Conservation (phyloP, 1,140 invertebrate species). For the Drosophila lowei region DNA sequence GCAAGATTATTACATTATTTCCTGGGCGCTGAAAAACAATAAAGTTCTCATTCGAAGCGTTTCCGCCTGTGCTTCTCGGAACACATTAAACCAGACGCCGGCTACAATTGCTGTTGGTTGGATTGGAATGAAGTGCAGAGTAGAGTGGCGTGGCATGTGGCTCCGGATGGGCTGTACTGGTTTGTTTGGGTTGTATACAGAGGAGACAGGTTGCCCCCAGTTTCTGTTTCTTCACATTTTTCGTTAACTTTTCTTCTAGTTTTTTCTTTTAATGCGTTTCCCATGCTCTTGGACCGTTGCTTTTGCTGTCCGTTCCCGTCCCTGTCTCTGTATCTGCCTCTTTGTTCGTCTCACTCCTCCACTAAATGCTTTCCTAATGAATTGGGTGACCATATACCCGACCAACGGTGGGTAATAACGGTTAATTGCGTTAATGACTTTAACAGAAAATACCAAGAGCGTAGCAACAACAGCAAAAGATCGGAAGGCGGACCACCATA, state of each 20-base stretch:
- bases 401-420: conserved; percentile 71
- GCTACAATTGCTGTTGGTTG: conserved; percentile 15
- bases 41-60: conserved; percentile 57
- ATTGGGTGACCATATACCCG: conserved; percentile 71
- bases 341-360: conserved; percentile 35
- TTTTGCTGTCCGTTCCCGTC: conserved; percentile 34
- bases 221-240: conserved; percentile 45
- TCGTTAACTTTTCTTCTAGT: conserved; percentile 20
- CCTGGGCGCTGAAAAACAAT: conserved; percentile 65
- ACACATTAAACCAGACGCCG: conserved; percentile 69
- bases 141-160: conserved; percentile 11
- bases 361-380: conserved; percentile 78
- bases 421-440: conserved; percentile 82
- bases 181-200: conserved; percentile 13
- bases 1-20: conserved; percentile 80
- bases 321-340: conserved; percentile 7
- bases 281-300: conserved; percentile 74
- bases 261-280: conserved; percentile 73
- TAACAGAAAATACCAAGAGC: conserved; percentile 75
- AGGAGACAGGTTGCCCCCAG: conserved; percentile 13
- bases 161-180: no score
- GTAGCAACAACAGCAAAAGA: conserved; percentile 47
- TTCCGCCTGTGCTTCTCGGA: conserved; percentile 43
- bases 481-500: background rate
- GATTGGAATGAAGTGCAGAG: conserved; percentile 15